Evolutionary conservation across 2,113 vertebrate species (phyloP).

Genomic region (Hoplias malabaricus): DNA sequence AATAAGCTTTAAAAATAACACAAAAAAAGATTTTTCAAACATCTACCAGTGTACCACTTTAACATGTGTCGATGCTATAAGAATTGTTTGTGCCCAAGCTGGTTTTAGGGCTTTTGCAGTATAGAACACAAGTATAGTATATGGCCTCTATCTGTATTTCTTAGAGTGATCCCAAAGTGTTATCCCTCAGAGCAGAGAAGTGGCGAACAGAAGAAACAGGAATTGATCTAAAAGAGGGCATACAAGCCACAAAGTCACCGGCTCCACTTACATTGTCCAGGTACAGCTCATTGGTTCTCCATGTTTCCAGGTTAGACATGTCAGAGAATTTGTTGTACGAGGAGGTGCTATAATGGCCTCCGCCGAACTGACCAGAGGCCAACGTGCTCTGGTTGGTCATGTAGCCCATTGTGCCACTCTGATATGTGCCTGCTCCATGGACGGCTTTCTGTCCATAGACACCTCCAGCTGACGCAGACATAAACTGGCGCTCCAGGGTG

Average conservation of each 20-base stretch:
- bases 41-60: too few relatives aligned
- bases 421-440: conserved; percentile 15
- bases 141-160: background rate
- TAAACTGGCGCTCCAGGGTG: background rate
- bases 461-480: background rate
- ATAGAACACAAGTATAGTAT: background rate
- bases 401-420: conserved; percentile 30
- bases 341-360: conserved; percentile 20
- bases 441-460: background rate
- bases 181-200: background rate
- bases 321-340: conserved; percentile 9
- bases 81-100: too few relatives aligned
- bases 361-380: conserved; percentile 28
- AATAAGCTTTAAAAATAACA: too few relatives aligned
- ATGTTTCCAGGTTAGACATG: conserved; percentile 36
- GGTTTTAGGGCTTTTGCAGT: too few relatives aligned
- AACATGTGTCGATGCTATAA: too few relatives aligned
- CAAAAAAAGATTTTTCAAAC: too few relatives aligned
- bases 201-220: background rate
- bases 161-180: background rate
- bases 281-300: conserved; percentile 51
- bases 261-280: conserved; percentile 49
- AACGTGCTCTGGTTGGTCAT: background rate
- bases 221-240: background rate
- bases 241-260: background rate